Evolutionary conservation across 2,113 vertebrate species (phyloP).

Genomic region (Glaucidium brasilianum): DNA sequence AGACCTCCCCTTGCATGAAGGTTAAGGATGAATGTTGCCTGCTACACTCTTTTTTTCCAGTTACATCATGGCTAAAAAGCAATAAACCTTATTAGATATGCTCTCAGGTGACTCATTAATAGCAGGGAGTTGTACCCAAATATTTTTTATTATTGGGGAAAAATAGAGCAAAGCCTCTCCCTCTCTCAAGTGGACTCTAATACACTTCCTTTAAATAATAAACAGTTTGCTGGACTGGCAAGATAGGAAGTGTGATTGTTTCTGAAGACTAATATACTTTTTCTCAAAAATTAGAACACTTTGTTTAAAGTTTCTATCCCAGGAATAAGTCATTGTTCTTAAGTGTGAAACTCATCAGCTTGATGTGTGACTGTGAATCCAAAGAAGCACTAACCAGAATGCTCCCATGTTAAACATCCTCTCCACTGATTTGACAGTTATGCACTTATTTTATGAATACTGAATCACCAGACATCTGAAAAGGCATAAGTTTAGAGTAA

Average conservation of each 20-base stretch:
- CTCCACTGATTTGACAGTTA: neutral
- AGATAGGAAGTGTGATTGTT: neutral
- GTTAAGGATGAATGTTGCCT: neutral
- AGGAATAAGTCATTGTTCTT: neutral
- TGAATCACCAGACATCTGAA: neutral
- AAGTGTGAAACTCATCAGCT: neutral
- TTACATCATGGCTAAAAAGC: neutral
- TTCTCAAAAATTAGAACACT: neutral
- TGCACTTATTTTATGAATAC: neutral
- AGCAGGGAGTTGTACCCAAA: neutral
- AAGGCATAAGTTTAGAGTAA: neutral
- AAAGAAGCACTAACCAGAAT: neutral
- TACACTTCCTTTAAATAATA: neutral
- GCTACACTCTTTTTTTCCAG: neutral
- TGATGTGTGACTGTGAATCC: neutral
- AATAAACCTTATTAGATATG: neutral
- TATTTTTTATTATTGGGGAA: neutral
- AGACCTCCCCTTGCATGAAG: neutral
- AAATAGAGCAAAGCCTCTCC: neutral
- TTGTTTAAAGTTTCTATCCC: neutral
- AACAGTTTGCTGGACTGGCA: neutral
- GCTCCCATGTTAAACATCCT: neutral
- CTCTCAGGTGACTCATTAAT: neutral
- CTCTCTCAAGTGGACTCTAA: neutral
- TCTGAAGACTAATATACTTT: neutral